phyloP scores from a whole-genome alignment of 2,113 vertebrate genomes.

The Murina feae region DNA sequence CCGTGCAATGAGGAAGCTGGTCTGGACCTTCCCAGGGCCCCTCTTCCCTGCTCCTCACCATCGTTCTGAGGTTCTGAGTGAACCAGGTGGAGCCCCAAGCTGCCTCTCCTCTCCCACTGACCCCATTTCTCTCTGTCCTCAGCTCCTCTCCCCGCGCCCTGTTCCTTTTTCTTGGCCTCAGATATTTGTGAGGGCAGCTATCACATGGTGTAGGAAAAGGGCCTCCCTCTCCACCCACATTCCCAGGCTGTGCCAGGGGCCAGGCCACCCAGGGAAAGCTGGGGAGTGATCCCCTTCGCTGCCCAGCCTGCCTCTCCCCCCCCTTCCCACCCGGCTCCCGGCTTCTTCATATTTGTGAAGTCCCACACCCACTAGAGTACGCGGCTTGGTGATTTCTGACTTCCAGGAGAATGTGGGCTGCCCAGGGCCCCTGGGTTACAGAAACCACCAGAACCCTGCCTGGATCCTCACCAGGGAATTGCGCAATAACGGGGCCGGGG shows the following conservation, averaged over 20 bases:
- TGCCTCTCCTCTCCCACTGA: not conserved
- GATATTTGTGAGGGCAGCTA: not conserved
- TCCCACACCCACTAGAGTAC: not conserved
- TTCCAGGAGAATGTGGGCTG: not conserved
- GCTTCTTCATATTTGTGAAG: not conserved
- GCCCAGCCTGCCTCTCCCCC: not conserved
- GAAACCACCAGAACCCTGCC: not conserved
- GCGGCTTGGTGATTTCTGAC: not conserved
- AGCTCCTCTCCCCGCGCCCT: not conserved
- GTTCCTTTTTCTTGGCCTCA: not conserved
- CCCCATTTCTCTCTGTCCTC: not conserved
- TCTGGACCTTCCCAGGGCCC: not conserved
- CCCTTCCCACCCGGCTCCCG: not conserved
- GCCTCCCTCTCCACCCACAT: not conserved
- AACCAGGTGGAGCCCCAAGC: not conserved
- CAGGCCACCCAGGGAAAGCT: not conserved
- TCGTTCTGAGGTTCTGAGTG: not conserved
- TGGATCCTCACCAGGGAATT: not conserved
- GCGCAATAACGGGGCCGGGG: fast-evolving
- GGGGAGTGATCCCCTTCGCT: not conserved
- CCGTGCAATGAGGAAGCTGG: not conserved
- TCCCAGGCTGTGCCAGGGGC: not conserved
- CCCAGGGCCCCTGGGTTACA: not conserved
- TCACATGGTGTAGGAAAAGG: not conserved
- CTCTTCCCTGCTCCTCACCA: fast-evolving